Percentiles rank a stretch among this genome's conserved stretches.
phyloP scores from a whole-genome alignment of 2,797 vertebrate species.

The Danio aesculapii region DNA sequence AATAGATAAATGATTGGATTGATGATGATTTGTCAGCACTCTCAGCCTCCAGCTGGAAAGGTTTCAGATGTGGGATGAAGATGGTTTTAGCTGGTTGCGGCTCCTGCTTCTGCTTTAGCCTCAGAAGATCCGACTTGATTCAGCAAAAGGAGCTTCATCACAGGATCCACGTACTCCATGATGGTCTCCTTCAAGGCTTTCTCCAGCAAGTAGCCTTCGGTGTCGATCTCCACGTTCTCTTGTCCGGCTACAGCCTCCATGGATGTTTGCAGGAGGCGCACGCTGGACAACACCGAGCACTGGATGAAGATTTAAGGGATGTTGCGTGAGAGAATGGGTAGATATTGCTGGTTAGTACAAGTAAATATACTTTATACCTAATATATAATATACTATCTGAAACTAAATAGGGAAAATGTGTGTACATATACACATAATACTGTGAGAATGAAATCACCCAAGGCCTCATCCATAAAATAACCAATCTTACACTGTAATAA shows the following conservation, averaged over 20 bases:
- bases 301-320: slow-evolving; percentile 56
- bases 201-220: slow-evolving; percentile 88
- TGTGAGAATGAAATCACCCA: no score
- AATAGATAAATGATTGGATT: not conserved
- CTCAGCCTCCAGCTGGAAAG: not conserved
- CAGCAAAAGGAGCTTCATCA: slow-evolving; percentile 73
- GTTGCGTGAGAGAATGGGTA: not conserved
- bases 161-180: slow-evolving; percentile 71
- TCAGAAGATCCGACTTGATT: slow-evolving; percentile 74
- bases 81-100: slow-evolving; percentile 60
- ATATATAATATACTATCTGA: no score
- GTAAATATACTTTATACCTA: not conserved
- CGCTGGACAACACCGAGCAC: slow-evolving; percentile 81
- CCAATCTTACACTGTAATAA: no score
- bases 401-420: no score
- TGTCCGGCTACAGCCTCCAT: slow-evolving; percentile 83
- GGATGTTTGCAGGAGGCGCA: slow-evolving; percentile 87
- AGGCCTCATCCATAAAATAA: no score
- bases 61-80: slow-evolving; percentile 7
- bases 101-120: slow-evolving; percentile 49
- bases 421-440: no score
- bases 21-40: slow-evolving; percentile 6
- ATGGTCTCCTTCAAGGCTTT: slow-evolving; percentile 83
- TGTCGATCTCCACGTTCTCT: slow-evolving; percentile 82
- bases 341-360: not conserved